A percentile compares a stretch with the other conserved stretches of the same genome.
Conservation (phyloP, 2,888 invertebrate species). For the Eustalomyia histrio region DNA sequence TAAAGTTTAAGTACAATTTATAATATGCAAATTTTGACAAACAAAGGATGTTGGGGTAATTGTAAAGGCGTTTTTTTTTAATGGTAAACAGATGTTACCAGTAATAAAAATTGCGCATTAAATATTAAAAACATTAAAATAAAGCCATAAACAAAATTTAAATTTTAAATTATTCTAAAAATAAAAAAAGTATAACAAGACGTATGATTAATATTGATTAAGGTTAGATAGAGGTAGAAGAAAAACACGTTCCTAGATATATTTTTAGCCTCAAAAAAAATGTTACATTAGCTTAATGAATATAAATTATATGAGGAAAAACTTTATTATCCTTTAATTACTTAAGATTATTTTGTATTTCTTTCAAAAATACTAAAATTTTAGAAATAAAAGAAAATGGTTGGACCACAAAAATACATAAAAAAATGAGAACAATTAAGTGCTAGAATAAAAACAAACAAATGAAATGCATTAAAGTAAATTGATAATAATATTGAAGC, state of each 20-base stretch:
- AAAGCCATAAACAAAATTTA: background rate
- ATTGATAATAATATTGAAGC: background rate
- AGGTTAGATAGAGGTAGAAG: too few species aligned
- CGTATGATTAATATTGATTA: too few species aligned
- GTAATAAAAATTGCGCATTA: slow-evolving; percentile 23
- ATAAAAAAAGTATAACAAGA: too few species aligned
- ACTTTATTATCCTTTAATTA: slow-evolving; percentile 12
- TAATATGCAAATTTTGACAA: slow-evolving; percentile 37
- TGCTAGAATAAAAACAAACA: background rate
- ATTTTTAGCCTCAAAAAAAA: too few species aligned
- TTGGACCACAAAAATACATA: background rate
- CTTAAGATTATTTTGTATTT: background rate
- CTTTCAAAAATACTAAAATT: background rate
- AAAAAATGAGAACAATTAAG: background rate
- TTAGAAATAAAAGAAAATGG: background rate
- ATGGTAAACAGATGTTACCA: slow-evolving; percentile 36
- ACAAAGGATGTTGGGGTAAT: slow-evolving; percentile 23
- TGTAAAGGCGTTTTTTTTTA: slow-evolving; percentile 33
- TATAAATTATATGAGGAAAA: slow-evolving; percentile 22
- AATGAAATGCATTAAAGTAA: background rate
- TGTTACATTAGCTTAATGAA: slow-evolving; percentile 10
- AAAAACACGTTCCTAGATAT: background rate
- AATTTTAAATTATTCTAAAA: background rate
- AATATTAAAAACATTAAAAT: background rate
- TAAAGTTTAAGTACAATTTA: too few species aligned